Conservation (phyloP, 1,140 invertebrate genomes). For the honey bee (Apis mellifera) region DNA sequence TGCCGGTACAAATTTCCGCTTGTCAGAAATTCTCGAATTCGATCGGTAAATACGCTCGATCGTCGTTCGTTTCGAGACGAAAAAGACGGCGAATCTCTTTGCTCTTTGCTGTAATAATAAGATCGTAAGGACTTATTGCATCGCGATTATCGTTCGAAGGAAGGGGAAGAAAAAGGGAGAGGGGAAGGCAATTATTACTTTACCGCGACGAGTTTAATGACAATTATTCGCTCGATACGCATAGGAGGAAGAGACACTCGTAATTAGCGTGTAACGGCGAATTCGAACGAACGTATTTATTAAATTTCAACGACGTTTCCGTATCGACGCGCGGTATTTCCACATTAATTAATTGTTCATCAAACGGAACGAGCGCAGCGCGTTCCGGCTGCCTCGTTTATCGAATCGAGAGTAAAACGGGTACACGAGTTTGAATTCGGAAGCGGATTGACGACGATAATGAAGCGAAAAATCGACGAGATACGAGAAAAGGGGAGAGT, state of each 20-base stretch:
- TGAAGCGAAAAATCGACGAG: slow-evolving; percentile 8
- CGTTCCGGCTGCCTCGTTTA: neutral
- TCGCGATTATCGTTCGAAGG: too few relatives aligned
- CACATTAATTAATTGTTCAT: slow-evolving; percentile 42
- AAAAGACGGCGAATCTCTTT: too few relatives aligned
- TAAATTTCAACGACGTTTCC: slow-evolving; percentile 32
- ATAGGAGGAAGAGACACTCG: neutral
- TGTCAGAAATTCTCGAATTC: slow-evolving; percentile 11
- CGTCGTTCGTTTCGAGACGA: too few relatives aligned
- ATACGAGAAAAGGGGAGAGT: too few relatives aligned
- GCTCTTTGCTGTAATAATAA: too few relatives aligned
- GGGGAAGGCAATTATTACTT: slow-evolving; percentile 11
- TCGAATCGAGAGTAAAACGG: neutral
- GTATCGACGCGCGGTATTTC: slow-evolving; percentile 4
- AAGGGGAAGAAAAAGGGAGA: too few relatives aligned
- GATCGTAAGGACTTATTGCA: too few relatives aligned
- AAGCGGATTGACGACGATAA: neutral
- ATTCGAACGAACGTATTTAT: slow-evolving; percentile 21
- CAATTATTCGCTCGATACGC: neutral
- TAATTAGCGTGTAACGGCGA: slow-evolving; percentile 13
- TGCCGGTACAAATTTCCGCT: slow-evolving; percentile 17
- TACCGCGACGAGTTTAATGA: neutral
- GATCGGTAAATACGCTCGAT: neutral
- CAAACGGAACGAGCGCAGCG: slow-evolving; percentile 1
- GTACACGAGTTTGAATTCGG: neutral